Evolutionary conservation across 1,140 invertebrate genomes (phyloP), one percentile per base, ranked within the genome.

Genomic region (Amyelois transitella): DNA sequence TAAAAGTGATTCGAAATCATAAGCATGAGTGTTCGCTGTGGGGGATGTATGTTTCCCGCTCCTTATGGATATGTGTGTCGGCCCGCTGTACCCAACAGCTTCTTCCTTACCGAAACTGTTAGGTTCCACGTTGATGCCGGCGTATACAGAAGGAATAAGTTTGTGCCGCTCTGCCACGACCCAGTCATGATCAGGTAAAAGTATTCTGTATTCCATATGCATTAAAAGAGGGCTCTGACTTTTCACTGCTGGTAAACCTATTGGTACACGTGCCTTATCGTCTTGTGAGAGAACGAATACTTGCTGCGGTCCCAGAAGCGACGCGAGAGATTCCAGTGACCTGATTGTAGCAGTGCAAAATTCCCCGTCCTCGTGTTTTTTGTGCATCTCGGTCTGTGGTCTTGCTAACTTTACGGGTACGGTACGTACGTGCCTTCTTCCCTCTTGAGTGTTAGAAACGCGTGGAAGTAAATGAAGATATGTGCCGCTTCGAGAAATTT

Each of bases 221-320:
- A 63, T 63, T 55, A 63, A 55, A 53, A 58, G 54, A 58, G 55
- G 60, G 51, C 55, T 55, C 58, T 62, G 60, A 62, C 54, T 51
- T 44, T 58, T 62, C 43, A 55, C 60, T 62, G 60, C 52, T 58
- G 60, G 57, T 58, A 59, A 55, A 24, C 56, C 56, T 21, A 63
- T 53, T 22, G 57, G 57, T 19, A 60, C 57, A 17, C 58, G 62
- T 54, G 62, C 57, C 51, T 64, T 64, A 19, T 62, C 60, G 62
- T 60, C 60, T 54, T 52, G 56, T 6, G 63, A 62, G 53, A 62
- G 56, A 62, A 66, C 62, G 44, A 61, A 61, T 53, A 66, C 63
- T 58, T 61, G 55, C 18, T 66, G 50, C 47, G 59, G 63, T n/a
- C 60, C 56, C 54, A 66, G 60, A 62, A 66, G 60, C 58, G 57